Base-by-base conservation (phyloP, 2,888 invertebrate species). In the Sympetrum striolatum region DNA sequence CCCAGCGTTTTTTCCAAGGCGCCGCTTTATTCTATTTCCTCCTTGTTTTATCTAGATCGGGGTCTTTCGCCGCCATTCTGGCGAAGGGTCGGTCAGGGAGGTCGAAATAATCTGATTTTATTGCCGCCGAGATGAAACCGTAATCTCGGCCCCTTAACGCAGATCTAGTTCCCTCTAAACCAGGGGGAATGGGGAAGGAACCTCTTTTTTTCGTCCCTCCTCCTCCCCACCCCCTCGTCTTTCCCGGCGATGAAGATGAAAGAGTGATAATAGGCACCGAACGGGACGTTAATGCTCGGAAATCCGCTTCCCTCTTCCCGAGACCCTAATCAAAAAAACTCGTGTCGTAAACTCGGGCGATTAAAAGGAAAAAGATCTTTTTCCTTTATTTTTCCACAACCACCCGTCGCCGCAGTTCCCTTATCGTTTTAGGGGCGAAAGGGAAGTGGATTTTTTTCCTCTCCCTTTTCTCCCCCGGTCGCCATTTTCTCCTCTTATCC, bases 101-200 rank as follows among this genome's bases (percentile, higher is more conserved):
- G 31, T 10, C 25, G 73, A 73, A 73, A 73, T 73, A 73, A 73
- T 73, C 73, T 31, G 25, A 73, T 86, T 86, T 86, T 86, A 86
- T 64, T 86, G 22, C 60, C 73, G 12, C 60, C n/a, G 86, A 64
- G 86, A 60, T 86, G 86, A 60, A 86, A 64, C 86, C 86, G 60
- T 86, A 86, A 86, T 86, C 86, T 86, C 60, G 60, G 18, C 18
- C 64, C 39, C 86, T 64, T 86, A 86, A 86, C 86, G 86, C 86
- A 60, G 86, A 37, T 37, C 82, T 58, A 58, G 82, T 82, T 82
- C 58, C 58, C 35, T 35, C 35, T 53, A 3, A 15, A 58, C 82
- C 8, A 5, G 60, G 18, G 60, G n/a, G 64, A n/a, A 64, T n/a
- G 25, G 12, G n/a, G 64, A 64, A n/a, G n/a, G 4, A 64, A 12